These are phyloP conservation scores for Saturnia pavonia DNA, from an alignment of 2,888 invertebrate species.

Conservation along the genomic window DNA sequence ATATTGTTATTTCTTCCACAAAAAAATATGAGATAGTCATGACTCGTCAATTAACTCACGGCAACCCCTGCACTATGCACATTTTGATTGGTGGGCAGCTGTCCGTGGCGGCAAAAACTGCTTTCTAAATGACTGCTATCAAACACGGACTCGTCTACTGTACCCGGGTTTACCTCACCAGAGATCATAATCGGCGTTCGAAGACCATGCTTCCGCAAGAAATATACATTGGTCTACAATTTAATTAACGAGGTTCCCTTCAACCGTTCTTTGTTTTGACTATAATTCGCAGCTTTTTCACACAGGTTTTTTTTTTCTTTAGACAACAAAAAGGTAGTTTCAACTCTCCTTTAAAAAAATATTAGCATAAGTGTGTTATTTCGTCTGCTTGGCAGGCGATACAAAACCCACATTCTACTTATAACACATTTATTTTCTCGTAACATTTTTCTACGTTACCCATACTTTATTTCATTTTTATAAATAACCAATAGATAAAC, in stretches of 20 bases:
- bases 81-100: slow-evolving; percentile 76
- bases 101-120: slow-evolving; percentile 70
- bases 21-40: slow-evolving; percentile 55
- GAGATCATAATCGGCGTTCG: slow-evolving; percentile 62
- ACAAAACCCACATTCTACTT: not conserved
- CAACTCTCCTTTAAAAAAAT: not conserved
- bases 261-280: slow-evolving; percentile 28
- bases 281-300: slow-evolving; percentile 6
- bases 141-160: slow-evolving; percentile 52
- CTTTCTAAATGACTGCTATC: slow-evolving; percentile 76
- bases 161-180: slow-evolving; percentile 57
- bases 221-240: slow-evolving; percentile 51
- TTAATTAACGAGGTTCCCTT: slow-evolving; percentile 41
- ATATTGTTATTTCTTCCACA: slow-evolving; percentile 27
- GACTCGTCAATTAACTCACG: slow-evolving; percentile 62
- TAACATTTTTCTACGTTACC: not conserved
- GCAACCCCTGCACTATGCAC: slow-evolving; percentile 71
- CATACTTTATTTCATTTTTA: not conserved
- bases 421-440: not conserved
- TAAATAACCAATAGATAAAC: not conserved
- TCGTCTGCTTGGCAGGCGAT: not conserved
- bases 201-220: slow-evolving; percentile 62
- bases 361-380: not conserved
- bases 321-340: not conserved
- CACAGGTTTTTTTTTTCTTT: not conserved